These are phyloP conservation scores for Charina bottae DNA, from an alignment of 2,113 vertebrate genomes.

Conservation along the genomic window DNA sequence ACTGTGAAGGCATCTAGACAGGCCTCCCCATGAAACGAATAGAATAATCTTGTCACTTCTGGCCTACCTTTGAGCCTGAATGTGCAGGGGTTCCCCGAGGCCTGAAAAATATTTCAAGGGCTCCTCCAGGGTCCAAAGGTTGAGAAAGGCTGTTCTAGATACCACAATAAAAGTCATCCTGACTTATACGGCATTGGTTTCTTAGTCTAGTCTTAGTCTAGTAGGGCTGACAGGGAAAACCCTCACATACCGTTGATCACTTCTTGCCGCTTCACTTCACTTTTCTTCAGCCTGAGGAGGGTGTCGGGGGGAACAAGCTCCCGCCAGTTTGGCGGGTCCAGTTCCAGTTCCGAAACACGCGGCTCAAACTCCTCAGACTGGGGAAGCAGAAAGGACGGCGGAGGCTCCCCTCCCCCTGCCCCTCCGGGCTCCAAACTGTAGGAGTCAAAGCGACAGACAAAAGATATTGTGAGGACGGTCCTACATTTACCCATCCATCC, in stretches of 20 bases:
- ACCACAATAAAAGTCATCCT: neutral
- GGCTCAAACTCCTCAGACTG: slow-evolving; percentile 83
- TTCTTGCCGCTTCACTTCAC: slow-evolving; percentile 88
- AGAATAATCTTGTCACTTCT: too few relatives aligned
- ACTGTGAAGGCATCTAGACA: too few relatives aligned
- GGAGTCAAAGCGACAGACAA: neutral
- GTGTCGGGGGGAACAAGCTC: slow-evolving; percentile 74
- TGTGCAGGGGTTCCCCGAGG: too few relatives aligned
- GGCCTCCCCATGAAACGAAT: too few relatives aligned
- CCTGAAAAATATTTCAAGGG: too few relatives aligned
- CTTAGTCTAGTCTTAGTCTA: neutral
- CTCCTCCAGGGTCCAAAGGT: too few relatives aligned
- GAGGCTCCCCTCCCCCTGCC: slow-evolving; percentile 45
- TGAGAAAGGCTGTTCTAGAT: neutral
- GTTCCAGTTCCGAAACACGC: slow-evolving; percentile 82
- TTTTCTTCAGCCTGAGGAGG: slow-evolving; percentile 82
- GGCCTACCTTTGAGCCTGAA: too few relatives aligned
- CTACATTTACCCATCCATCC: accelerated
- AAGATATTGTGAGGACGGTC: neutral
- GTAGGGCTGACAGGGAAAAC: neutral
- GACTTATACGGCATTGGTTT: neutral
- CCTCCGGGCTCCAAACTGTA: slow-evolving; percentile 75
- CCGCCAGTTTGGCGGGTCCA: slow-evolving; percentile 89
- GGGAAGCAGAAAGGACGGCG: slow-evolving; percentile 66
- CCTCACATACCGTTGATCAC: slow-evolving; percentile 84